Conservation (phyloP, 2,113 vertebrate genomes). For the Rafetus swinhoei region DNA sequence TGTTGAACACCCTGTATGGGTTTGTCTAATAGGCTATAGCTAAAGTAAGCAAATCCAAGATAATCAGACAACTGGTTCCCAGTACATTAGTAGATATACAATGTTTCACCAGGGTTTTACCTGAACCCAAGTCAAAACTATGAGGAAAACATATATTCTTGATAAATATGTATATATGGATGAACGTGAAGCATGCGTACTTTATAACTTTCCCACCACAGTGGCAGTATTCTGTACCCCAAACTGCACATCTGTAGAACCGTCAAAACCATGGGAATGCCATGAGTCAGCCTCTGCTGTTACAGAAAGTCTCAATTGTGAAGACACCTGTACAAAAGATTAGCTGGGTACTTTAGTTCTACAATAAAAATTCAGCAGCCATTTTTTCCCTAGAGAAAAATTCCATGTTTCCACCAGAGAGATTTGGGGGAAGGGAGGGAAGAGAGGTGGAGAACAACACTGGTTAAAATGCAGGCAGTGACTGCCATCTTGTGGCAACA, state of each 20-base stretch:
- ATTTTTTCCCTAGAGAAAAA: background rate
- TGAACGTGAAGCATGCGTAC: background rate
- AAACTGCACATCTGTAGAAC: background rate
- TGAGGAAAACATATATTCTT: background rate
- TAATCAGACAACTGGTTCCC: background rate
- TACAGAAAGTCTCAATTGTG: fast-evolving
- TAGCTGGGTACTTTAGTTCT: background rate
- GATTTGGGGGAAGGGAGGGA: background rate
- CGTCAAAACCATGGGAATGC: background rate
- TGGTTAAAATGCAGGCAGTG: fast-evolving
- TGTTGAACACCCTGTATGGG: fast-evolving
- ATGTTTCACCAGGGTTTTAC: background rate
- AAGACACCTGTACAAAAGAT: background rate
- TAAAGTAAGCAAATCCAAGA: background rate
- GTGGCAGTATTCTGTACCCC: fast-evolving
- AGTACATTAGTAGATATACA: background rate
- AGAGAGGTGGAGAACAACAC: no score
- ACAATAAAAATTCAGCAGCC: fast-evolving
- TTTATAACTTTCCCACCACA: background rate
- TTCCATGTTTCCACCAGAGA: background rate
- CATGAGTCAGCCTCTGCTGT: fast-evolving
- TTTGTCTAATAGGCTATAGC: background rate
- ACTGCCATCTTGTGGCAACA: constrained; percentile 69
- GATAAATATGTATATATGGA: background rate
- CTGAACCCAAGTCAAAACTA: background rate